Base-by-base conservation (phyloP, 1,140 invertebrate species). In the Brachionus rubens region DNA sequence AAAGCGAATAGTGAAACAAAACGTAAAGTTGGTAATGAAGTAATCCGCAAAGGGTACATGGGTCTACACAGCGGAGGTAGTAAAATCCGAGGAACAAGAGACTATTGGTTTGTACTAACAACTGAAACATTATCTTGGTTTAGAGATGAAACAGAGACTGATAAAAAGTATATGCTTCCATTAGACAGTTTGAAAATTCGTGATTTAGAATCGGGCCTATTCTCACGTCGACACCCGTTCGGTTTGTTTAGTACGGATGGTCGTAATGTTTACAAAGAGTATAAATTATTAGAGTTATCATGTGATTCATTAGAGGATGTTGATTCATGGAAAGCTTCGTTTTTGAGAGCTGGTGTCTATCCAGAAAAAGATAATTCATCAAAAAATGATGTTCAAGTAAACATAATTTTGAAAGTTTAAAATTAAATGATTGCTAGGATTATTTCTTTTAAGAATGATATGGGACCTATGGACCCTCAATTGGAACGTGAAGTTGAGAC, bases 241-340 rank as follows among this genome's bases (percentile, higher is more conserved):
- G 94, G 94, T 65, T 88, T 99, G 56, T 99, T 98, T 88, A 97
- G 96, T 88, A 92, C 93, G 5, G 96, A 99, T 26, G 59, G 59
- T 7, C 86, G 83, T 77, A 96, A 96, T 83, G 92, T 96, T 65
- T 96, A 94, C 86, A 96, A 96, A 88, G 94, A 98, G 86, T 96
- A 92, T 85, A 97, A 97, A 86, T 92, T 95, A 84, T 86, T 98
- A 47, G 96, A 99, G 86, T 88, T 99, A 82, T 96, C 94, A 65
- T 97, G 94, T 82, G 94, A 98, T 85, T 97, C 90, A 56, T 91
- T 96, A 82, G 97, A 99, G 82, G 96, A 99, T 79, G 93, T 99
- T n/a, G 97, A 99, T 85, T 96, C 94, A 5, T 99, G 97, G 97
- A 99, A 99, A 86, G 96, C 97, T 1, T 98, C 95, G 2, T 98